Conservation (phyloP, 2,113 vertebrate genomes). For the Syngnathus typhle region DNA sequence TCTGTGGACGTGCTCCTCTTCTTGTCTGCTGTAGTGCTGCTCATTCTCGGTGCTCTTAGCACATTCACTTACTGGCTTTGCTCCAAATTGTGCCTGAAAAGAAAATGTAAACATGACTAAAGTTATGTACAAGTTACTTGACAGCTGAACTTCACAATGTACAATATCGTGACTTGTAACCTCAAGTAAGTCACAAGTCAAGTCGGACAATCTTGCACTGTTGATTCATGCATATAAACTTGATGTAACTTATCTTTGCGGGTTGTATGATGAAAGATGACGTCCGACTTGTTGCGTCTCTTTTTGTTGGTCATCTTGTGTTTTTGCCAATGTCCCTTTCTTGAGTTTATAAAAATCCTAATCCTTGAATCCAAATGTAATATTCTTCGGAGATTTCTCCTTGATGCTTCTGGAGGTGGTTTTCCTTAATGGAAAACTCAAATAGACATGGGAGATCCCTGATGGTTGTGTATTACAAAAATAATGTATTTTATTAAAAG, state of each 20-base stretch:
- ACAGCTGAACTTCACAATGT: background rate
- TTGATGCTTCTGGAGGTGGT: background rate
- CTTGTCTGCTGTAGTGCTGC: conserved; percentile 23
- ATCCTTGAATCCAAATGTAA: no score
- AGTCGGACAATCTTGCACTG: no score
- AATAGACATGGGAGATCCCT: conserved; percentile 6
- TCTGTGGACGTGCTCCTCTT: conserved; percentile 57
- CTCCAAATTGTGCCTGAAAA: conserved; percentile 15
- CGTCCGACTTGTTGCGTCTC: no score
- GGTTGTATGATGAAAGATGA: no score
- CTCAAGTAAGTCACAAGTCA: background rate
- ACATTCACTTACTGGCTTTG: conserved; percentile 19
- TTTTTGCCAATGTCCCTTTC: no score
- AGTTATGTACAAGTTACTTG: background rate
- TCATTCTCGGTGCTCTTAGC: conserved; percentile 9
- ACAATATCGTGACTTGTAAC: background rate
- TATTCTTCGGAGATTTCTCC: no score
- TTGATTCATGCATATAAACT: no score
- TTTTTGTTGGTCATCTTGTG: no score
- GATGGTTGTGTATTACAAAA: conserved; percentile 50
- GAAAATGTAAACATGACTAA: conserved; percentile 27
- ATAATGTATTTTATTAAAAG: conserved; percentile 60
- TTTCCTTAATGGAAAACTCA: background rate
- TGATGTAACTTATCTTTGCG: no score
- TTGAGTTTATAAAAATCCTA: no score